Base-by-base conservation (phyloP, 2,113 vertebrate species). In the Aviceda subcristata region DNA sequence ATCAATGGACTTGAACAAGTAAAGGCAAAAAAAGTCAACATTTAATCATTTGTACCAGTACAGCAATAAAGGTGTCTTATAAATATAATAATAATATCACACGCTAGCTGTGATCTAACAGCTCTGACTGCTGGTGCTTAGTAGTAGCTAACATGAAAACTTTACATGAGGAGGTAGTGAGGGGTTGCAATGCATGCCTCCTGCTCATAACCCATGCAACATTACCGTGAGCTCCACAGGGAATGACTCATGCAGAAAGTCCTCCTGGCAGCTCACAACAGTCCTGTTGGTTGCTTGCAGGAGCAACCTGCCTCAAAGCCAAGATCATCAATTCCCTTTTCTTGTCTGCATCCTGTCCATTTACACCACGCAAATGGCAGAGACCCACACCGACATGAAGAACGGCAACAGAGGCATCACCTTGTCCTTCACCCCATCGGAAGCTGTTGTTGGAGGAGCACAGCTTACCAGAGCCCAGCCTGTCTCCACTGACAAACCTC, bases 341-440 rank as follows among this genome's bases (percentile, higher is more conserved):
- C 56, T 41, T 51, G n/a, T 34, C 75, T 30, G 39, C 23, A 69
- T n/a, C 22, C 39, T 63, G n/a, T 11, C 71, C 32, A 10, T 53
- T 15, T 1, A 38, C 66, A 67, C 39, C 71, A 76, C 51, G 34
- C 39, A 38, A 89, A 51, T 4, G 34, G 53, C 53, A 76, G 67
- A 76, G 72, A 83, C 9, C 26, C 55, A 46, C n/a, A 46, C 19
- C 0, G 29, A 55, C 36, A 41, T 1, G 4, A 8, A 1, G n/a
- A 62, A 27, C 1, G 2, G 53, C 48, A 38, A 36, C 46, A 76
- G 36, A 48, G 32, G 34, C 67, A 73, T 6, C 59, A 5, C 48
- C 56, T 11, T 8, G 30, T 38, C 43, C 78, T 66, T 27, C 55
- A 27, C 2, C 14, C 43, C 0, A 0, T 1, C n/a, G 64, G 59